Percentiles rank a stretch among this genome's conserved stretches.
These are phyloP conservation scores for Falco columbarius DNA, from an alignment of 2,797 vertebrate species.

Conservation along the genomic window DNA sequence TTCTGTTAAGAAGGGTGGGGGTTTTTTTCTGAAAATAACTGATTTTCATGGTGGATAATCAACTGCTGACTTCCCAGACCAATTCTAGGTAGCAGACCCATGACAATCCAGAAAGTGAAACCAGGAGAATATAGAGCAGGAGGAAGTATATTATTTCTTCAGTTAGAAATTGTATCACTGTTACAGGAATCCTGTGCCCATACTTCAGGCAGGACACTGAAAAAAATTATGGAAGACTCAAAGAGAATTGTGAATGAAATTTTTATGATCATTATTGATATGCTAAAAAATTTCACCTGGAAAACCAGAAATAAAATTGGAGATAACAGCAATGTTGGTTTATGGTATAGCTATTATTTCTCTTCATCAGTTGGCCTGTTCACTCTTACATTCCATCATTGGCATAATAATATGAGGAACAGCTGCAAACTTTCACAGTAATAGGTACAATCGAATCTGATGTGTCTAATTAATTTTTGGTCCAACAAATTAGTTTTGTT, in stretches of 20 bases:
- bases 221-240: not conserved
- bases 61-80: not conserved
- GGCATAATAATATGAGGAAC: slow-evolving; percentile 66
- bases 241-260: not conserved
- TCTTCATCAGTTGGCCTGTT: slow-evolving; percentile 48
- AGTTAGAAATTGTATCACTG: not conserved
- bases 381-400: slow-evolving; percentile 44
- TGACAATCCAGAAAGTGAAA: not conserved
- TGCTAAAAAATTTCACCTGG: not conserved
- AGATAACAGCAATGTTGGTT: not conserved
- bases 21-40: not conserved
- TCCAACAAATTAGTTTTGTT: slow-evolving; percentile 83
- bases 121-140: not conserved
- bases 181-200: not conserved
- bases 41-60: not conserved
- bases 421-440: slow-evolving; percentile 78
- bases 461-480: slow-evolving; percentile 83
- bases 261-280: not conserved
- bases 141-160: not conserved
- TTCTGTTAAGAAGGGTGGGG: not conserved
- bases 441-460: slow-evolving; percentile 78
- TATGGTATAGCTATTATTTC: slow-evolving; percentile 21
- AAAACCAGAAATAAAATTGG: not conserved
- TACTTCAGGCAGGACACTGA: not conserved
- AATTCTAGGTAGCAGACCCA: not conserved